Conservation (phyloP, 2,888 invertebrate species). For the Eristalinus aeneus region DNA sequence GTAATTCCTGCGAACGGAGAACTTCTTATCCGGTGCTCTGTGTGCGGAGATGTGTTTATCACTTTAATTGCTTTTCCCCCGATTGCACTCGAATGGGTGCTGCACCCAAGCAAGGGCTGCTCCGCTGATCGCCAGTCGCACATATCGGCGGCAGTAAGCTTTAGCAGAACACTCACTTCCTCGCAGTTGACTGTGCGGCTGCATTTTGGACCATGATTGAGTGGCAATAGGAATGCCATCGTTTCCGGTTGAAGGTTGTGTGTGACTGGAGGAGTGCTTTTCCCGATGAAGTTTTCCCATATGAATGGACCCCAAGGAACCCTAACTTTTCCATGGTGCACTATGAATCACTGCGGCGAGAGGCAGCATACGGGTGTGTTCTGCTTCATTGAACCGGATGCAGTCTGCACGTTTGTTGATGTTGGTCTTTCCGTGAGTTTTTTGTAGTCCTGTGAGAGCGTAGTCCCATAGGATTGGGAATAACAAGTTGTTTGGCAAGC, state of each 20-base stretch:
- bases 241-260: neutral
- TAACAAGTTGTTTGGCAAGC: conserved; percentile 42
- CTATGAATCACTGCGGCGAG: conserved; percentile 54
- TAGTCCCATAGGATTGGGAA: conserved; percentile 4
- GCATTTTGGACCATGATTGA: conserved; percentile 33
- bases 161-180: conserved; percentile 41
- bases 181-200: conserved; percentile 1
- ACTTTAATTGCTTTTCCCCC: conserved; percentile 52
- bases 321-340: conserved; percentile 20
- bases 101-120: conserved; percentile 19
- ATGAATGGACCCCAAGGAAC: conserved; percentile 17
- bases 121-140: neutral
- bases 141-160: conserved; percentile 9
- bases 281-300: conserved; percentile 33
- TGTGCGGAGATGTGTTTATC: conserved; percentile 48
- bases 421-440: conserved; percentile 36
- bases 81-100: conserved; percentile 44
- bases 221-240: conserved; percentile 27
- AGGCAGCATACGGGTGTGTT: conserved; percentile 11
- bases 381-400: neutral
- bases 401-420: conserved; percentile 23
- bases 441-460: neutral
- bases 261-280: neutral
- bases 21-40: neutral
- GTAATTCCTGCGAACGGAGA: neutral